Evolutionary conservation across 2,797 vertebrate species (phyloP), one percentile per base, ranked within the genome.

Genomic region (Masticophis lateralis): DNA sequence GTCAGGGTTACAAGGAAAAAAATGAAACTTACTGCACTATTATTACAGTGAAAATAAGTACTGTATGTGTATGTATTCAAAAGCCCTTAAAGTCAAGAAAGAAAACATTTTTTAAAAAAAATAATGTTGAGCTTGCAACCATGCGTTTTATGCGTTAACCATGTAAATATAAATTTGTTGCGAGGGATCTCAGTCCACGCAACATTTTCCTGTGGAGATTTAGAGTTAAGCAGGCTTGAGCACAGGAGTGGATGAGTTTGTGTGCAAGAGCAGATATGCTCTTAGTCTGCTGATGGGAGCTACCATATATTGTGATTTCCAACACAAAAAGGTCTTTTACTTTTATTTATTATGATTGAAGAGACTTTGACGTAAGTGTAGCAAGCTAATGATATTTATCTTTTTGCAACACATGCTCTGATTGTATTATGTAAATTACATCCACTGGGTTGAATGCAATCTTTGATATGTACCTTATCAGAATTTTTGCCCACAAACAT

Each of bases 401-500:
- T 55, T 1, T 87, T 69, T 87, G 27, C 90, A 55, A 32, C 13
- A 2, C 90, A 27, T 79, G 47, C 12, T 89, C 12, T 89, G 89
- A 1, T 0, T 87, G 25, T 61, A 86, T 88, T 69, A n/a, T 12
- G 14, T 0, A 0, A 60, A 87, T 91, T 93, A 86, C 88, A 87
- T 8, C 87, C 32, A 86, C 51, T 93, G 59, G 5, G 43, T 47
- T 93, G 59, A 94, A 61, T 0, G 1, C 0, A 96, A 91, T 22
- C 79, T 69, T 90, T 91, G 43, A 93, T 37, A 57, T 47, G 1
- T 69, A 79, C 89, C 59, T 86, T 51, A 91, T 60, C 92, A 94
- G 47, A 90, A 92, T 92, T 96, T 95, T 91, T 95, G 69, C 60
- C 79, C 91, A 94, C 59, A 95, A 95, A 89, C 87, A 92, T 89